A percentile compares a stretch with the other conserved stretches of the same genome.
These are phyloP conservation scores for Tuberolachnus salignus DNA, from an alignment of 2,888 invertebrate genomes.

Conservation along the genomic window DNA sequence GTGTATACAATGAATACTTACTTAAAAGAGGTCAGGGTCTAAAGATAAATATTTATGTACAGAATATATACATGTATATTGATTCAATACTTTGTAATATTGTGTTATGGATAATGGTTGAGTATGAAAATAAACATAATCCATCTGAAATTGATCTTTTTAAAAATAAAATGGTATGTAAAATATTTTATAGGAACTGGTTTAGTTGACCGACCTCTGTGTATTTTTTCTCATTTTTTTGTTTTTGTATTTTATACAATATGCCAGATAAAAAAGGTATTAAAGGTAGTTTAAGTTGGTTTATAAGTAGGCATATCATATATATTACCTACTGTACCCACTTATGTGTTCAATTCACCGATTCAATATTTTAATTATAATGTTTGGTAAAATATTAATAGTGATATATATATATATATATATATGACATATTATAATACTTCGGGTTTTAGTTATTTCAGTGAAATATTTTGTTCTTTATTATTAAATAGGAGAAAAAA, in stretches of 20 bases:
- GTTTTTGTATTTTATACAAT: no score
- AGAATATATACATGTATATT: slow-evolving; percentile 94
- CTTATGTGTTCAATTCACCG: no score
- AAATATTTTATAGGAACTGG: neutral
- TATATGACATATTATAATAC: slow-evolving; percentile 1
- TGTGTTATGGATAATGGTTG: slow-evolving; percentile 66
- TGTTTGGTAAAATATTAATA: no score
- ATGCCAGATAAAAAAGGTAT: no score
- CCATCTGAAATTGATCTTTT: slow-evolving; percentile 8
- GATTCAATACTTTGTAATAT: slow-evolving; percentile 92
- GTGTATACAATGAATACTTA: slow-evolving; percentile 94
- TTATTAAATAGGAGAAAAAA: neutral
- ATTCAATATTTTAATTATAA: no score
- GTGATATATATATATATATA: no score
- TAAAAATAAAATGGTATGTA: slow-evolving; percentile 29
- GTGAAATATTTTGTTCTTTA: neutral
- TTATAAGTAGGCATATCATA: no score
- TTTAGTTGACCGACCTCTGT: no score
- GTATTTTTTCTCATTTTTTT: no score
- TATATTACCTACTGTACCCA: no score
- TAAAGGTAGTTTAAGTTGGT: no score
- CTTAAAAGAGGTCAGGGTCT: slow-evolving; percentile 80
- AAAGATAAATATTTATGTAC: slow-evolving; percentile 86
- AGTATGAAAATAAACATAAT: neutral
- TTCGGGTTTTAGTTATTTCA: no score